Conservation (phyloP, 23 tunicate genomes). For the Trididemnum miniatum region DNA sequence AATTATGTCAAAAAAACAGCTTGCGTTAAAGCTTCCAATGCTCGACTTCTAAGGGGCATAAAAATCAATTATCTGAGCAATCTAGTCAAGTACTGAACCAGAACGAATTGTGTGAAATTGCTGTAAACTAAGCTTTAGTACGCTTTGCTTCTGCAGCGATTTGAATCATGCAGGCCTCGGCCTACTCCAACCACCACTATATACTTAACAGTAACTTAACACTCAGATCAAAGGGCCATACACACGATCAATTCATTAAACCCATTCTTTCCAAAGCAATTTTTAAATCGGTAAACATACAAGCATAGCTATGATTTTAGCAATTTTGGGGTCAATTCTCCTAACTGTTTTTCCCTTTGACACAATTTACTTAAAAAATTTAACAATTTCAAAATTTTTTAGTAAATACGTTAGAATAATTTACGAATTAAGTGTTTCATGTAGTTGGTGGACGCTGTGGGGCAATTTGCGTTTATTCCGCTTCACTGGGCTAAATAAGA, state of each 20-base stretch:
- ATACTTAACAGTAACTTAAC: neutral
- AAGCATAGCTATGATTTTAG: neutral
- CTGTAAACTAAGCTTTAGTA: slow-evolving; percentile 29
- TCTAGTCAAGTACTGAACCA: slow-evolving; percentile 11
- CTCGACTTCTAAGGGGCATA: neutral
- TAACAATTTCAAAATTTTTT: neutral
- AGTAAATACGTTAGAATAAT: neutral
- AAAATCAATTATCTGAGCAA: slow-evolving; percentile 19
- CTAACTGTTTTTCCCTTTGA: neutral
- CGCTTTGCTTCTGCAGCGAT: neutral
- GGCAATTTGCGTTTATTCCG: slow-evolving; percentile 9
- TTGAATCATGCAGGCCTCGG: neutral
- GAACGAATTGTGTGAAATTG: slow-evolving; percentile 58
- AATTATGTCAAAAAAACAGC: too few species aligned
- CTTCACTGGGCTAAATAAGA: neutral
- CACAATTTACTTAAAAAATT: too few species aligned
- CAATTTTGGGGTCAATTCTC: neutral
- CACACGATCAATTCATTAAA: neutral
- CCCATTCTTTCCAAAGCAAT: neutral
- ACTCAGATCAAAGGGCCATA: neutral
- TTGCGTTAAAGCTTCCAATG: too few species aligned
- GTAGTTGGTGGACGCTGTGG: neutral
- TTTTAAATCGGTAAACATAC: neutral
- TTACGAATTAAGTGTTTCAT: neutral
- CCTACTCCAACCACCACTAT: neutral